These are phyloP conservation scores for Hyperoplus lanceolatus DNA, from an alignment of 2,797 vertebrate species.

Conservation along the genomic window DNA sequence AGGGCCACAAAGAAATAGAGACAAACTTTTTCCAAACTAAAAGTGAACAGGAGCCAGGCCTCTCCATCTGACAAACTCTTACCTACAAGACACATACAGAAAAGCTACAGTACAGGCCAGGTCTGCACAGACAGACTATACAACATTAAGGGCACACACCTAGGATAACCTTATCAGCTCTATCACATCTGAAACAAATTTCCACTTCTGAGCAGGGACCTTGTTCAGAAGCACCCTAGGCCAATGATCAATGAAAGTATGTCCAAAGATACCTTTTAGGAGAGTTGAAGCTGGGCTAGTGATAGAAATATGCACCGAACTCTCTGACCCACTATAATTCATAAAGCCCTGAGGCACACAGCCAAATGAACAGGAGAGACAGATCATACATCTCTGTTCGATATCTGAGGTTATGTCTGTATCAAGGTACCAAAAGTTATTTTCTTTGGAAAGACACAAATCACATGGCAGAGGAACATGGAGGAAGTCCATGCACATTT, in stretches of 20 bases:
- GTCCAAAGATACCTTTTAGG: constrained; percentile 57
- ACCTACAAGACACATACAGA: background rate
- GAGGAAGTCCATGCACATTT: background rate
- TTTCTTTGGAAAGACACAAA: constrained; percentile 4
- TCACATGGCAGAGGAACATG: background rate
- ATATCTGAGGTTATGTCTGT: constrained; percentile 32
- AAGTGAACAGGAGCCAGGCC: background rate
- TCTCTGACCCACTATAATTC: constrained; percentile 56
- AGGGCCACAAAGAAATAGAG: background rate
- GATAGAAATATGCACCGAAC: constrained; percentile 56
- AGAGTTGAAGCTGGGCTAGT: constrained; percentile 48
- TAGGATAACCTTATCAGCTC: constrained; percentile 24
- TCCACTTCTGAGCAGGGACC: constrained; percentile 38
- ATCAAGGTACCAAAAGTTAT: background rate
- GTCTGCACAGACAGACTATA: background rate
- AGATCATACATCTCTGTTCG: constrained; percentile 20
- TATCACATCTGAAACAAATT: constrained; percentile 15
- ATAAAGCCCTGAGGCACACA: constrained; percentile 51
- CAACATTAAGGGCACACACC: background rate
- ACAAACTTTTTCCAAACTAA: background rate
- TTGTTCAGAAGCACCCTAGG: constrained; percentile 57
- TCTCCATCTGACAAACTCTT: constrained; percentile 6
- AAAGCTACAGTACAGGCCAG: background rate
- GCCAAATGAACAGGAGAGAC: constrained; percentile 40
- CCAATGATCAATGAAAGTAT: constrained; percentile 73